A percentile compares a stretch with the other conserved stretches of the same genome.
These are phyloP conservation scores for Pasiphila rectangulata DNA, from an alignment of 2,888 invertebrate species.

Conservation along the genomic window DNA sequence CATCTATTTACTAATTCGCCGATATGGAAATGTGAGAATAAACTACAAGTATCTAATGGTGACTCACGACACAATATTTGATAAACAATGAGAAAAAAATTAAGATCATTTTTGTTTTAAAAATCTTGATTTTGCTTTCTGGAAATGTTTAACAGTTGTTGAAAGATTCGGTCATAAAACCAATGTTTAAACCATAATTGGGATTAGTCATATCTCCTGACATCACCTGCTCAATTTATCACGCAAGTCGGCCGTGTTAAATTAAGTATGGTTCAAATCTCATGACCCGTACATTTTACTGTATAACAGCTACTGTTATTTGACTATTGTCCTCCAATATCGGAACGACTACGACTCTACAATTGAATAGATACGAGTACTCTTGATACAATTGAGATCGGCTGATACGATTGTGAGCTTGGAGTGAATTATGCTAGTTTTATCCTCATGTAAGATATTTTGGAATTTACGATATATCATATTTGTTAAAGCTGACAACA, in stretches of 20 bases:
- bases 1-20: no score
- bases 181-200: not conserved
- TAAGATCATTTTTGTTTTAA: no score
- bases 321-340: constrained; percentile 71
- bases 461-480: not conserved
- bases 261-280: constrained; percentile 20
- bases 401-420: constrained; percentile 24
- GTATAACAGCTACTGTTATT: constrained; percentile 33
- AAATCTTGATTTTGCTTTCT: no score
- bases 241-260: constrained; percentile 16
- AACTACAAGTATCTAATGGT: no score
- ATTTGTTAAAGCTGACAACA: no score
- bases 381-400: constrained; percentile 51
- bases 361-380: constrained; percentile 55
- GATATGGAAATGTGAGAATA: no score
- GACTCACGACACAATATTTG: no score
- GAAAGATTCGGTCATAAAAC: not conserved
- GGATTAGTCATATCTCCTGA: constrained; percentile 5
- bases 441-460: constrained; percentile 3
- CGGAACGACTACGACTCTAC: constrained; percentile 43
- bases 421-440: constrained; percentile 8
- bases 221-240: constrained; percentile 17
- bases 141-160: no score
- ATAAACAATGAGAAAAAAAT: no score
- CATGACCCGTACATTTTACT: constrained; percentile 23